Percentiles rank a stretch among this genome's conserved stretches.
These are phyloP conservation scores for Tenebrosternarchus preto DNA, from an alignment of 2,113 vertebrate species.

Conservation along the genomic window DNA sequence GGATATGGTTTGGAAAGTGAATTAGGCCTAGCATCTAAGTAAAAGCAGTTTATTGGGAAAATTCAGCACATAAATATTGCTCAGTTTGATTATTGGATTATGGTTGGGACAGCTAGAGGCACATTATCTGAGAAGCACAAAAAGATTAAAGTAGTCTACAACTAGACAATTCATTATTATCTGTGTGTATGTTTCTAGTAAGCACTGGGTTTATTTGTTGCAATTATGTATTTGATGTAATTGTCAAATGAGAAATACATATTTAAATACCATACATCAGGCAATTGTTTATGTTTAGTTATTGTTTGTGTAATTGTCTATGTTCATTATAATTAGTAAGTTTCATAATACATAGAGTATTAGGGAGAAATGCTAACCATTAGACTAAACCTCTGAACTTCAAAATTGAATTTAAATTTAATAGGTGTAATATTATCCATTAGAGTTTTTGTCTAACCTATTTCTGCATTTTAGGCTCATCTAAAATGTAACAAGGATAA, in stretches of 20 bases:
- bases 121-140: not conserved
- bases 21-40: not conserved
- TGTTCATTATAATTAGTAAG: too few relatives aligned
- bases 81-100: constrained; percentile 17
- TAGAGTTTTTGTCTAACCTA: not conserved
- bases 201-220: not conserved
- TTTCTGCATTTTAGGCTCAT: not conserved
- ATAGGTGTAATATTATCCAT: not conserved
- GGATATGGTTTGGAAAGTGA: not conserved
- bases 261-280: not conserved
- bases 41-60: not conserved
- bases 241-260: not conserved
- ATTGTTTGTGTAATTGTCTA: not conserved
- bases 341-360: not conserved
- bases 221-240: not conserved
- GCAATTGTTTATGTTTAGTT: not conserved
- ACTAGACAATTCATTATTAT: not conserved
- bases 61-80: not conserved
- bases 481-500: not conserved
- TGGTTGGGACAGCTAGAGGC: not conserved
- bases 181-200: not conserved
- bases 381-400: not conserved
- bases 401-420: constrained; percentile 4
- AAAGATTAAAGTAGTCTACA: not conserved
- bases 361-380: constrained; percentile 4